phyloP scores from a whole-genome alignment of 2,113 vertebrate genomes.

The Chamaea fasciata region DNA sequence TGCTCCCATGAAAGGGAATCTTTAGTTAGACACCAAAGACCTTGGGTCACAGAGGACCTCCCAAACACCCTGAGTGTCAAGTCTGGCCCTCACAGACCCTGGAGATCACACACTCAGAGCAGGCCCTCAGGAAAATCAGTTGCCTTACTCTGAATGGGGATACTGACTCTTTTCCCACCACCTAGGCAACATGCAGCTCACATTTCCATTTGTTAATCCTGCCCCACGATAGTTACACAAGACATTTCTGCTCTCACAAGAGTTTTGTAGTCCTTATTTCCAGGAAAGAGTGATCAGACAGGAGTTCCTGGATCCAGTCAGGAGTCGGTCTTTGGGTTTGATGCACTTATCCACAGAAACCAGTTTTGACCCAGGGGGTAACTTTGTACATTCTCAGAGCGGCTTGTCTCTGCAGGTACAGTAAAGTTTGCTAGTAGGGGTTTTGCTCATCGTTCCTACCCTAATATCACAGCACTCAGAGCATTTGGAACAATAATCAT shows the following conservation, averaged over 20 bases:
- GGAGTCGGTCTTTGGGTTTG: background rate
- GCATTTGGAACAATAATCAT: background rate
- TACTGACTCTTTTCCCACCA: background rate
- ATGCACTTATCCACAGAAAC: background rate
- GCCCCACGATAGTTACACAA: rapidly evolving
- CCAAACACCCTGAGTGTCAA: too few species aligned
- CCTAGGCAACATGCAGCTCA: background rate
- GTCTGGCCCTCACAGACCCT: background rate
- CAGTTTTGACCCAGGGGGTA: background rate
- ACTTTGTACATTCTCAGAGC: background rate
- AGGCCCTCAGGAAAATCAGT: background rate
- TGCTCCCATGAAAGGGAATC: background rate
- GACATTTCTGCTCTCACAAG: background rate
- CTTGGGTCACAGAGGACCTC: background rate
- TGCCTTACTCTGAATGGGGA: background rate
- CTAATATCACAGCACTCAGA: background rate
- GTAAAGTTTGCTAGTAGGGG: too few species aligned
- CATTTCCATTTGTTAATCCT: background rate
- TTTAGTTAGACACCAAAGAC: background rate
- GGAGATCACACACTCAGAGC: background rate
- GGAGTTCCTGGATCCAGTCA: background rate
- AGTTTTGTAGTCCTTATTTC: background rate
- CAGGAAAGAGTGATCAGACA: background rate
- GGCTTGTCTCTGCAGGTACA: background rate
- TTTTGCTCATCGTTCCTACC: background rate